These are phyloP conservation scores for Daubentonia madagascariensis DNA, from an alignment of 2,113 vertebrate species.

Conservation along the genomic window DNA sequence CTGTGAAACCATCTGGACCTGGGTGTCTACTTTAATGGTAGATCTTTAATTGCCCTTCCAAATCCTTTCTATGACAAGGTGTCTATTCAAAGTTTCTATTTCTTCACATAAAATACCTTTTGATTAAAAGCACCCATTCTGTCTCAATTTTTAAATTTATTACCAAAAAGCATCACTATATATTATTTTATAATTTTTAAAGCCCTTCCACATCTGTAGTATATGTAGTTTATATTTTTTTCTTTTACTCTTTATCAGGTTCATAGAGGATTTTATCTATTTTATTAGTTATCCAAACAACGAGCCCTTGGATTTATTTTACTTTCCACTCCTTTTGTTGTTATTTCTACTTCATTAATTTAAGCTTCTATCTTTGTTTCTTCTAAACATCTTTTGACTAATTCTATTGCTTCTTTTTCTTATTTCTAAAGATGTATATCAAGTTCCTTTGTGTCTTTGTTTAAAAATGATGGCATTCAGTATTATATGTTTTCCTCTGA, in stretches of 20 bases:
- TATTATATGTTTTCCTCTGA: not conserved
- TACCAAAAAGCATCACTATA: not conserved
- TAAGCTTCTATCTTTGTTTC: not conserved
- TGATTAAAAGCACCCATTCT: not conserved
- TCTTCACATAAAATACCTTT: not conserved
- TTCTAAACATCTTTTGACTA: not conserved
- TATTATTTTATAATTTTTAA: not conserved
- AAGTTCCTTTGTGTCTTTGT: not conserved
- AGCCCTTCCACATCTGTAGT: not conserved
- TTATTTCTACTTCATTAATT: not conserved
- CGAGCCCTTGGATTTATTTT: not conserved
- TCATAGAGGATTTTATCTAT: not conserved
- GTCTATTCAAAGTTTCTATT: not conserved
- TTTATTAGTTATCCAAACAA: not conserved
- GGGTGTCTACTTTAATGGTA: not conserved
- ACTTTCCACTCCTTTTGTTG: not conserved
- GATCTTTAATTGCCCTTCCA: not conserved
- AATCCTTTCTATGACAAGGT: not conserved
- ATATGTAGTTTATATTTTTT: not conserved
- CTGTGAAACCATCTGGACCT: constrained; percentile 13
- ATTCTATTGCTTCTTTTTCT: not conserved
- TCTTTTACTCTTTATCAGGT: not conserved
- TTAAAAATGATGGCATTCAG: not conserved
- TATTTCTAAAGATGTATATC: not conserved
- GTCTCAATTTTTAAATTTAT: not conserved